A percentile compares a stretch with the other conserved stretches of the same genome.
These are phyloP conservation scores for Propsilocerus akamusi DNA, from an alignment of 1,140 invertebrate genomes.

Conservation along the genomic window DNA sequence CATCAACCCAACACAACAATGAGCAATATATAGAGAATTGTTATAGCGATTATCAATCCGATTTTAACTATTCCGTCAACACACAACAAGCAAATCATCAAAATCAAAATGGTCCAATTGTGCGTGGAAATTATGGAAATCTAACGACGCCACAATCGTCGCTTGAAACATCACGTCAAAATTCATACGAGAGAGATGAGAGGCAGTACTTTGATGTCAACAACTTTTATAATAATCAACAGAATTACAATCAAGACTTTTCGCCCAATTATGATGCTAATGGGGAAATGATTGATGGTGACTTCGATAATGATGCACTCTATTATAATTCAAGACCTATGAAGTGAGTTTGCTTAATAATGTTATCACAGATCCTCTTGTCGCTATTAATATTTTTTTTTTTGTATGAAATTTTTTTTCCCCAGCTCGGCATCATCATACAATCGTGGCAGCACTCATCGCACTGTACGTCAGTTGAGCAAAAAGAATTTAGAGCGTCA, in stretches of 20 bases:
- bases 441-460: background rate
- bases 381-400: background rate
- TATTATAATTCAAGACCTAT: background rate
- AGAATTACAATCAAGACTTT: background rate
- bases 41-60: slow-evolving; percentile 89
- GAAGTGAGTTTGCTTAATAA: too few species aligned
- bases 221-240: slow-evolving; percentile 1
- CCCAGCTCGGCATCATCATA: background rate
- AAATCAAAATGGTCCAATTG: background rate
- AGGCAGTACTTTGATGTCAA: background rate
- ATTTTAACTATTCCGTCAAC: slow-evolving; percentile 85
- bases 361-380: too few species aligned
- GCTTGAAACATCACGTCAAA: slow-evolving; percentile 60
- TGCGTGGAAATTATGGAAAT: slow-evolving; percentile 4
- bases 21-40: slow-evolving; percentile 1
- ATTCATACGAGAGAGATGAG: slow-evolving; percentile 66
- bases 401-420: too few species aligned
- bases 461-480: background rate
- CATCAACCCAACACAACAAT: background rate
- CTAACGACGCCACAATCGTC: slow-evolving; percentile 48
- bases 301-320: background rate
- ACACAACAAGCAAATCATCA: slow-evolving; percentile 33
- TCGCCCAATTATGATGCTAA: background rate
- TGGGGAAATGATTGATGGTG: background rate
- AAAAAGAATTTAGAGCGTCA: background rate